Conservation (phyloP, 2,888 invertebrate species). For the Coremacera marginata region DNA sequence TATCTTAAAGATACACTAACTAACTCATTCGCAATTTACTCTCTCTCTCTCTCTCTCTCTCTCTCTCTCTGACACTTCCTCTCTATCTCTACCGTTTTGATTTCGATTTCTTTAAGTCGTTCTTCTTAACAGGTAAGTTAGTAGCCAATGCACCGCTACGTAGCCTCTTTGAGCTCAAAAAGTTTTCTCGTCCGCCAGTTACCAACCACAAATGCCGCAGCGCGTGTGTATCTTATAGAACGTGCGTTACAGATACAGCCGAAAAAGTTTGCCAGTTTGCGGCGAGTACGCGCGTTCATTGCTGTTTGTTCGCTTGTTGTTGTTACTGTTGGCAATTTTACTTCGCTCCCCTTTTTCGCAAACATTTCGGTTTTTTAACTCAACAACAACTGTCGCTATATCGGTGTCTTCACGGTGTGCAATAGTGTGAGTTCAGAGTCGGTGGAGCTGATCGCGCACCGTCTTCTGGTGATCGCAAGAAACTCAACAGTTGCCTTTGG, state of each 20-base stretch:
- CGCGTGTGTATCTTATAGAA: constrained; percentile 24
- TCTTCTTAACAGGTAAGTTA: constrained; percentile 13
- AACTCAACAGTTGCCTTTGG: constrained; percentile 34
- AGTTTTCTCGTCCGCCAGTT: constrained; percentile 23
- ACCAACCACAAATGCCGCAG: constrained; percentile 21
- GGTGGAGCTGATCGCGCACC: constrained; percentile 10
- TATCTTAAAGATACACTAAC: background rate
- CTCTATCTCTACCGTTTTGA: background rate
- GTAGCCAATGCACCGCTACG: background rate
- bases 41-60: background rate
- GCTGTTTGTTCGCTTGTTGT: background rate
- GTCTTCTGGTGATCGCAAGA: constrained; percentile 30
- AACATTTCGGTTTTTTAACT: background rate
- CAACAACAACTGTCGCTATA: background rate
- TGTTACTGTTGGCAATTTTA: constrained; percentile 11
- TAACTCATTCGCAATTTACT: background rate
- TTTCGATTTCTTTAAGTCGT: constrained; percentile 6
- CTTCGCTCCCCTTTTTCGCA: constrained; percentile 31
- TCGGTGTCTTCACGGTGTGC: background rate
- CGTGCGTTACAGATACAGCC: constrained; percentile 15
- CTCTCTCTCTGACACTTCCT: background rate
- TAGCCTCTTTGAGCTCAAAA: background rate
- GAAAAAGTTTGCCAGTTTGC: background rate
- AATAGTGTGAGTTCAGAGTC: background rate
- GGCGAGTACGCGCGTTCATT: constrained; percentile 5